These are phyloP conservation scores for Dicycla oo DNA, from an alignment of 2,888 invertebrate species.

Conservation along the genomic window DNA sequence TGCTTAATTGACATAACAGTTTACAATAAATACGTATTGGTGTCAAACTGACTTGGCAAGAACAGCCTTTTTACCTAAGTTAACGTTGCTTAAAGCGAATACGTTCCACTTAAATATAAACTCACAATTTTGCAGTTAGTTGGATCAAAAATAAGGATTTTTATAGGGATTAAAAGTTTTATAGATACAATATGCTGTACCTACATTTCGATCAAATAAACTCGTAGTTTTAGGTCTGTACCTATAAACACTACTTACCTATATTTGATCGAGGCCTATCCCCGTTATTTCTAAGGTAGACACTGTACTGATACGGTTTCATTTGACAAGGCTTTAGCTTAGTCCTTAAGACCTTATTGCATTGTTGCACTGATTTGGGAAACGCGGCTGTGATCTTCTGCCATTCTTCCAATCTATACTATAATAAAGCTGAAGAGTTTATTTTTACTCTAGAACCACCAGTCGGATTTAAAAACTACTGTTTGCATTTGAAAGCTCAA, in stretches of 20 bases:
- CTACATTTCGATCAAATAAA: not conserved
- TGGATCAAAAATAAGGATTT: not conserved
- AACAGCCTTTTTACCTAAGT: not conserved
- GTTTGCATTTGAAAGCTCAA: too few species aligned
- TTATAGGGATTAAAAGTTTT: not conserved
- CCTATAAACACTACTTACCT: not conserved
- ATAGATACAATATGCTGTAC: too few species aligned
- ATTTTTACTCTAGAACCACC: too few species aligned
- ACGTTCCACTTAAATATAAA: not conserved
- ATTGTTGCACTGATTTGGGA: not conserved
- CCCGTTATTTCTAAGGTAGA: not conserved
- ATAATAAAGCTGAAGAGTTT: too few species aligned
- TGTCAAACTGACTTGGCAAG: constrained; percentile 2
- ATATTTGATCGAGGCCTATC: not conserved
- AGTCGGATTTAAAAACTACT: too few species aligned
- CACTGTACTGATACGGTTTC: too few species aligned
- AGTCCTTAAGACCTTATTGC: not conserved
- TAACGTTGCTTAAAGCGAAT: constrained; percentile 17
- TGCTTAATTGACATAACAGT: not conserved
- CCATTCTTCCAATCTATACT: too few species aligned
- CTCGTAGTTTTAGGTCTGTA: not conserved
- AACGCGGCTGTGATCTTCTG: not conserved
- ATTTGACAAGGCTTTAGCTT: not conserved
- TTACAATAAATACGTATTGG: constrained; percentile 3
- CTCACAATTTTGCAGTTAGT: not conserved